Base-by-base conservation (phyloP, 2,113 vertebrate species). In the Psittacula cyanocephala region DNA sequence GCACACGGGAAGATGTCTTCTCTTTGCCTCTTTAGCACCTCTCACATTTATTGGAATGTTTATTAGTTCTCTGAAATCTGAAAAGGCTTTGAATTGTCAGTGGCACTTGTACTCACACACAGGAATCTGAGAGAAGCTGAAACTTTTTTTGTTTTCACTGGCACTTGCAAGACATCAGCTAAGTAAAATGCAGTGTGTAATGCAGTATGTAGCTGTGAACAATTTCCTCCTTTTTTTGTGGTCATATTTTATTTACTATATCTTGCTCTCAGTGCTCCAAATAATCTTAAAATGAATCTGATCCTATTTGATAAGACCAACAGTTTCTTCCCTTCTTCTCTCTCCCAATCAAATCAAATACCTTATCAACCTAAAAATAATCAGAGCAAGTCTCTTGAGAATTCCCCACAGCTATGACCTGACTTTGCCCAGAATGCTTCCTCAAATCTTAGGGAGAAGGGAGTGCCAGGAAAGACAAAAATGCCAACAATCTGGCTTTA, bases 231-330 rank as follows among this genome's bases (percentile, higher is more conserved):
- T 81, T 87, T 89, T 88, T 89, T 75, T 80, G 28, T 86, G 67
- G 82, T 95, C 81, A 60, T 93, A 88, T 95, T 95, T 95, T 95
- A 91, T 96, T 95, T 95, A 89, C 84, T 81, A 2, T 78, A 37
- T 55, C 72, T 81, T 91, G 39, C 33, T 93, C 63, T 91, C 64
- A 35, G 72, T 86, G 74, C 65, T 95, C 50, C 65, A 78, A 64
- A 91, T 94, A 94, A 93, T 92, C 91, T 95, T 91, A 79, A 94
- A 92, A 88, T 93, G 88, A 84, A 86, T 92, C 82, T 91, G 43
- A 81, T 95, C 77, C 69, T 93, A 64, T 86, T 92, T 93, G 86
- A 81, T 95, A 92, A 92, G 79, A 81, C 9, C 70, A 87, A 53
- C 44, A 46, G 44, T 72, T 92, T 93, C 89, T 89, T 78, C 69